Evolutionary conservation across 2,888 invertebrate genomes (phyloP).

Genomic region (Scotopteryx bipunctaria): DNA sequence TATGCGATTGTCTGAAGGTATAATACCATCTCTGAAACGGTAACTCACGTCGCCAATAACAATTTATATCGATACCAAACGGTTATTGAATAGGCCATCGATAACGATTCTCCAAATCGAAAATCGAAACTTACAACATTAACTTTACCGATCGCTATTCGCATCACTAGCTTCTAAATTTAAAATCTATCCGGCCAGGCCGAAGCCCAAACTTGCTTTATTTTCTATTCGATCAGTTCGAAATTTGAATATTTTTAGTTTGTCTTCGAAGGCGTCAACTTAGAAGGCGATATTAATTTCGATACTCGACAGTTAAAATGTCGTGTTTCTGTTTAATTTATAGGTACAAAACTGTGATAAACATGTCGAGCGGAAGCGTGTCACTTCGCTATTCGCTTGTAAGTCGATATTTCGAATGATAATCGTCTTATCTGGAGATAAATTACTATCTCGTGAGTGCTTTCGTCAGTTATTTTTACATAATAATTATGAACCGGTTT

Average conservation of each 20-base stretch:
- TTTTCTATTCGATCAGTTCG: background rate
- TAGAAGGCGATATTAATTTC: conserved; percentile 4
- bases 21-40: conserved; percentile 70
- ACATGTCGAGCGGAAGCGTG: conserved; percentile 40
- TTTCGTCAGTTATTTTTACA: conserved; percentile 34
- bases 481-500: conserved; percentile 31
- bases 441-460: conserved; percentile 42
- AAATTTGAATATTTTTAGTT: conserved; percentile 4
- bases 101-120: conserved; percentile 63
- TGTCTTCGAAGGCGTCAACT: conserved; percentile 1
- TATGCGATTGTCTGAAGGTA: conserved; percentile 74
- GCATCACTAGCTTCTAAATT: conserved; percentile 34
- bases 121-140: conserved; percentile 46
- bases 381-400: conserved; percentile 47
- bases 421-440: conserved; percentile 52
- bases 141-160: conserved; percentile 35
- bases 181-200: too few relatives aligned
- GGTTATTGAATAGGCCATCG: conserved; percentile 71
- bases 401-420: conserved; percentile 52
- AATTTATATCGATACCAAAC: conserved; percentile 74
- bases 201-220: too few relatives aligned
- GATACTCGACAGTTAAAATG: conserved; percentile 7
- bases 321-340: conserved; percentile 61
- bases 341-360: conserved; percentile 43
- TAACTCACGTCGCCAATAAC: conserved; percentile 77